Evolutionary conservation across 2,113 vertebrate genomes (phyloP).

Genomic region (Astur gentilis): DNA sequence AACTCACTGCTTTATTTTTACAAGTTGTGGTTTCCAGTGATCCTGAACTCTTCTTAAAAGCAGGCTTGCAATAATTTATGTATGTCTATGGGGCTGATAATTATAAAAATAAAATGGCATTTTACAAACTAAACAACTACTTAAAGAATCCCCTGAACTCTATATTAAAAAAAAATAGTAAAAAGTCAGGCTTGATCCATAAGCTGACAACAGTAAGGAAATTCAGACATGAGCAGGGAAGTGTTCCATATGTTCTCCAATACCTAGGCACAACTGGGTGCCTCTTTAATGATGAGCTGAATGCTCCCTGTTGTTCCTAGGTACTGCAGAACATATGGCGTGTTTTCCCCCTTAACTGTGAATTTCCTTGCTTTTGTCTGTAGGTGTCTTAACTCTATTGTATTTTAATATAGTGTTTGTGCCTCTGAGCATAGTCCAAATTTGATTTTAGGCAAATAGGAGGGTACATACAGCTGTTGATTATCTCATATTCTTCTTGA

Average conservation of each 20-base stretch:
- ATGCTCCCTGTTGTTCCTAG: constrained; percentile 77
- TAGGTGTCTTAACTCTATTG: constrained; percentile 75
- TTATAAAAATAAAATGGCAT: constrained; percentile 26
- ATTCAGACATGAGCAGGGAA: constrained; percentile 69
- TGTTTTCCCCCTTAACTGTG: constrained; percentile 68
- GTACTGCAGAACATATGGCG: constrained; percentile 78
- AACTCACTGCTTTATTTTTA: not conserved
- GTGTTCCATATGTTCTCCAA: constrained; percentile 79
- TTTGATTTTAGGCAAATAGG: constrained; percentile 59
- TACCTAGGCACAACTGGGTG: constrained; percentile 81
- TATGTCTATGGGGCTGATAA: not conserved
- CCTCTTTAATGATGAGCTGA: constrained; percentile 82
- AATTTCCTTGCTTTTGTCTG: constrained; percentile 77
- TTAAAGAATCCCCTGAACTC: not conserved
- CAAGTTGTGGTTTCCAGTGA: not conserved
- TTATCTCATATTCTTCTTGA: constrained; percentile 35
- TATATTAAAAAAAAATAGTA: not conserved
- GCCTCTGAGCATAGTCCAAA: constrained; percentile 63
- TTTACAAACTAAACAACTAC: constrained; percentile 36
- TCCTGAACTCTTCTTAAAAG: not conserved
- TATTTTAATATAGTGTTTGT: constrained; percentile 70
- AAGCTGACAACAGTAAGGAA: constrained; percentile 67
- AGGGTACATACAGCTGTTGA: constrained; percentile 65
- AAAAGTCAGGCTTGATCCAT: constrained; percentile 64
- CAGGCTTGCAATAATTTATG: not conserved